These are phyloP conservation scores for Agrypnia vestita DNA, from an alignment of 1,140 invertebrate species.

Conservation along the genomic window DNA sequence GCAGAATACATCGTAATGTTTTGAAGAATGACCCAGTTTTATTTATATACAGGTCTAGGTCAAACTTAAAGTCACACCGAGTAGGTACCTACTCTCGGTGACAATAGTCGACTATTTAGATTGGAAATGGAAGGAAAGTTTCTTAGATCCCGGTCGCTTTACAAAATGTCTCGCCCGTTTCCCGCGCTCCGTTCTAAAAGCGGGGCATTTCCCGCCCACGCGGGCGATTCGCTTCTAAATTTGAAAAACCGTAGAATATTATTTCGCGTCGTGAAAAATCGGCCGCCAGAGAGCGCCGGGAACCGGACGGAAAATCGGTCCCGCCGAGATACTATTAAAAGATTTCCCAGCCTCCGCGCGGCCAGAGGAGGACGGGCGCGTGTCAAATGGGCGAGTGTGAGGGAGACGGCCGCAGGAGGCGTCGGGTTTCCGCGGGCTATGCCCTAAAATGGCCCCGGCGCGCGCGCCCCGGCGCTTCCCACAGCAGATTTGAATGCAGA, in stretches of 20 bases:
- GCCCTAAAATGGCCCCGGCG: conserved; percentile 78
- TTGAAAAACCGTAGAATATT: conserved; percentile 35
- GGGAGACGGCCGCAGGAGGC: conserved; percentile 67
- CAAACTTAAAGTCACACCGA: background rate
- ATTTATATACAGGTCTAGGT: conserved; percentile 16
- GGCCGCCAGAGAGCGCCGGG: conserved; percentile 4
- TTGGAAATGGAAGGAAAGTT: background rate
- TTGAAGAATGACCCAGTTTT: no score
- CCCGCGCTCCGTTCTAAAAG: conserved; percentile 48
- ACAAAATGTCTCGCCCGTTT: conserved; percentile 18
- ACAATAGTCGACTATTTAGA: background rate
- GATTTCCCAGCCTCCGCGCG: conserved; percentile 42
- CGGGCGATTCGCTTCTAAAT: conserved; percentile 48
- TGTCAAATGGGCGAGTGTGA: conserved; percentile 24
- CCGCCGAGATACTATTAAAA: conserved; percentile 52
- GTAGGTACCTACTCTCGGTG: background rate
- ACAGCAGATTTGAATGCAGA: conserved; percentile 41
- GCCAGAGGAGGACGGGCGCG: conserved; percentile 36
- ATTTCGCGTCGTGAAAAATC: conserved; percentile 43
- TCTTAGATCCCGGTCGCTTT: background rate
- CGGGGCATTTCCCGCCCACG: conserved; percentile 43
- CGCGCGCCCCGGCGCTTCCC: conserved; percentile 21
- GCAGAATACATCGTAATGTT: no score
- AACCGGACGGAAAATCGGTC: conserved; percentile 9
- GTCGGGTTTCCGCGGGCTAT: conserved; percentile 78